A percentile compares a stretch with the other conserved stretches of the same genome.
Conservation (phyloP, 2,888 invertebrate species). For the Aphodius sticticus region DNA sequence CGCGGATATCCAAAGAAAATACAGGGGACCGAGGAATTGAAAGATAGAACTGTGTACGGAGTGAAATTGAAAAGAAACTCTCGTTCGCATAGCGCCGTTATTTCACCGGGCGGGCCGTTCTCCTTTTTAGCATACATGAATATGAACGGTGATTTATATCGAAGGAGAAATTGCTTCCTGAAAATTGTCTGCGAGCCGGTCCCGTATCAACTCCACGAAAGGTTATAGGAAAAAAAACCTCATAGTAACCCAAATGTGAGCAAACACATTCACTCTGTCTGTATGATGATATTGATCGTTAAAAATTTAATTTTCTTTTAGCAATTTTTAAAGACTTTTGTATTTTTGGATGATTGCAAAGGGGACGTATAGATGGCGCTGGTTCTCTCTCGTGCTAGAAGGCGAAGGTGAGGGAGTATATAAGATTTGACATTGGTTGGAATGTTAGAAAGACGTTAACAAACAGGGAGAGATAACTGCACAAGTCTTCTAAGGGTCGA, state of each 20-base stretch:
- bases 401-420: too few relatives aligned
- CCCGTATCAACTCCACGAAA: not conserved
- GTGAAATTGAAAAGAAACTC: conserved; percentile 24
- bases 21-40: conserved; percentile 18
- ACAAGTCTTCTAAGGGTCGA: too few relatives aligned
- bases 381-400: too few relatives aligned
- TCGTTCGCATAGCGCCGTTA: conserved; percentile 1
- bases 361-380: too few relatives aligned
- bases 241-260: not conserved
- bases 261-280: not conserved
- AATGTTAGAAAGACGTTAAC: too few relatives aligned
- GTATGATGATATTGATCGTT: not conserved
- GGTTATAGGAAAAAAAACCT: not conserved
- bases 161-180: conserved; percentile 20
- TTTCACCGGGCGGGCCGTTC: not conserved
- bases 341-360: too few relatives aligned
- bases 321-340: too few relatives aligned
- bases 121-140: conserved; percentile 25
- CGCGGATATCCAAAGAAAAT: conserved; percentile 7
- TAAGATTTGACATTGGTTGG: too few relatives aligned
- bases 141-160: conserved; percentile 26
- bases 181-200: conserved; percentile 8
- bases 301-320: not conserved
- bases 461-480: too few relatives aligned
- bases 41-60: conserved; percentile 20